Base-by-base conservation (phyloP, 2,113 vertebrate species). In the Callionymus lyra region DNA sequence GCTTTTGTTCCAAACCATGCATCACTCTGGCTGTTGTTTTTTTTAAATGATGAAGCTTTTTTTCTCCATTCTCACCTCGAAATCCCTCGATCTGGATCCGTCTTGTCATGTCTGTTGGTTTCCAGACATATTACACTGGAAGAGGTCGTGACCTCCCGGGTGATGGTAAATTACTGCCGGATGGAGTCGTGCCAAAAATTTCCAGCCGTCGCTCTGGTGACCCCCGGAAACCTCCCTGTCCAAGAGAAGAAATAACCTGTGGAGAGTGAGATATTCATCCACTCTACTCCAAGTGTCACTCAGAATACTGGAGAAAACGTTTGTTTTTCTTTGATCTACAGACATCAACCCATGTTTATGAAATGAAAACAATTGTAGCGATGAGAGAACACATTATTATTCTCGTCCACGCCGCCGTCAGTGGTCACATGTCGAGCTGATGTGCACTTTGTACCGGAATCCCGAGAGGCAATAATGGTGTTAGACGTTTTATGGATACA, bases 61-160 rank as follows among this genome's bases (percentile, higher is more conserved):
- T 8, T 31, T 2, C 9, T 34, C 49, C 51, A 6, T 6, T 42
- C 16, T 56, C 9, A 38, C 19, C 66, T 78, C 61, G 65, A 69
- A 66, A 65, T 69, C 57, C 68, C 12, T 52, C 47, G 46, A 65
- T 40, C 65, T 44, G 32, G 60, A 34, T 36, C 31, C 35, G 32
- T 44, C 41, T 38, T 6, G 51, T 61, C 41, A 42, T 34, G 56
- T 57, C 37, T 52, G 48, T 16, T 45, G 49, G 47, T 47, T 56
- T 67, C 55, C 50, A 66, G 50, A 60, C 57, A 64, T 51, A 63
- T 42, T 60, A 39, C 56, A 56, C 53, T 34, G 55, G 46, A 50
- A 59, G 61, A 72, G 58, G 47, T 66, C 48, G 33, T 5, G 13
- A 15, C 50, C 48, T 41, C 38, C 10, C 37, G 35, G 38, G 12